Conservation (phyloP, 2,113 vertebrate genomes). For the Gasterosteus aculeatus region DNA sequence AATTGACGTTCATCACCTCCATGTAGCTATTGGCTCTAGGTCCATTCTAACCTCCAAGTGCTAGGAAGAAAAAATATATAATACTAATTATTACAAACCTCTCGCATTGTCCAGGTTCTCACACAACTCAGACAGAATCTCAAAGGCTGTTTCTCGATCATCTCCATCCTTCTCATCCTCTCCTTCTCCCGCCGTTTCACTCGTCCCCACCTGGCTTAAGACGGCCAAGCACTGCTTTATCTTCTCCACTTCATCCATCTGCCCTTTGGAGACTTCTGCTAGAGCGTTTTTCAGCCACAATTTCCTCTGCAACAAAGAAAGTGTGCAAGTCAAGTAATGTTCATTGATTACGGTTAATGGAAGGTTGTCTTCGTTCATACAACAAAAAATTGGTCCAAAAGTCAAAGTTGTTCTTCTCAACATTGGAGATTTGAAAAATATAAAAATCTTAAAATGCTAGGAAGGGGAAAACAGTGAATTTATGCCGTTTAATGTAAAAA, state of each 20-base stretch:
- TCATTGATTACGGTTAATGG: not conserved
- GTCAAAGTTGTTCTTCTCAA: not conserved
- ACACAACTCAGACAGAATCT: slow-evolving; percentile 87
- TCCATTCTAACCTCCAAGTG: not conserved
- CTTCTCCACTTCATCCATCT: slow-evolving; percentile 87
- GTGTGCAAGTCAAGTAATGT: not conserved
- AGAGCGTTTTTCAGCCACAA: slow-evolving; percentile 87
- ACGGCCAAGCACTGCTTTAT: slow-evolving; percentile 87
- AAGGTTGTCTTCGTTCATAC: not conserved
- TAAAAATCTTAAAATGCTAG: not conserved
- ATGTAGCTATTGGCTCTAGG: too few species aligned
- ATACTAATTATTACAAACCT: slow-evolving; percentile 74
- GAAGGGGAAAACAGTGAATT: not conserved
- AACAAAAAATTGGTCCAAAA: not conserved
- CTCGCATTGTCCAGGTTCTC: slow-evolving; percentile 92
- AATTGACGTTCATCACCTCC: not conserved
- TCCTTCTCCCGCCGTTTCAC: slow-evolving; percentile 32
- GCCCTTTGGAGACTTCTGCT: slow-evolving; percentile 83
- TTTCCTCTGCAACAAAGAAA: slow-evolving; percentile 77
- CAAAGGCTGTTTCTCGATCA: slow-evolving; percentile 83
- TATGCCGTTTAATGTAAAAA: not conserved
- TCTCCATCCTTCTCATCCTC: slow-evolving; percentile 73
- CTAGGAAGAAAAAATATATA: not conserved
- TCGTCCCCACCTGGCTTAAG: slow-evolving; percentile 55
- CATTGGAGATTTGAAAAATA: not conserved